These are phyloP conservation scores for Pelochelys cantorii DNA, from an alignment of 2,797 vertebrate species.

Conservation along the genomic window DNA sequence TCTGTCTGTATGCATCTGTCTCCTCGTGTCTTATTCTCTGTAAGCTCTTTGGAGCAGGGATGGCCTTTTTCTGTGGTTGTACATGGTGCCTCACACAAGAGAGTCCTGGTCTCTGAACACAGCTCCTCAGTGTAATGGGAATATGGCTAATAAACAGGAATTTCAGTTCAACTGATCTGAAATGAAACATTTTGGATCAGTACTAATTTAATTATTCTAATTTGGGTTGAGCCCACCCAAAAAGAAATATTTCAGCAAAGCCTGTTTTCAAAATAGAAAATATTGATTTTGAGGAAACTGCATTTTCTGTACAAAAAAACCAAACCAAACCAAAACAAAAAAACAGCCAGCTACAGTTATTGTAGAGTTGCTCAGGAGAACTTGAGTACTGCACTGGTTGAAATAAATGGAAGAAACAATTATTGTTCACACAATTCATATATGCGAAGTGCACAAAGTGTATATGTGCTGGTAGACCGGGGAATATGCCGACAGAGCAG, in stretches of 20 bases:
- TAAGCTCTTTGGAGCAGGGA: too few relatives aligned
- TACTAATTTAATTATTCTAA: not conserved
- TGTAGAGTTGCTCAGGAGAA: not conserved
- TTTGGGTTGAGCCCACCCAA: not conserved
- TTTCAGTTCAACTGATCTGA: too few relatives aligned
- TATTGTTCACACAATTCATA: not conserved
- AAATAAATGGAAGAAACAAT: not conserved
- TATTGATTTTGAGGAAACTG: not conserved
- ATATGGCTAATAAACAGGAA: too few relatives aligned
- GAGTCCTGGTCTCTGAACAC: too few relatives aligned
- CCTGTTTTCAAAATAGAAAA: not conserved
- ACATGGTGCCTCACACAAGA: too few relatives aligned
- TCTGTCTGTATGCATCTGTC: too few relatives aligned
- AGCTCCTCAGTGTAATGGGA: too few relatives aligned
- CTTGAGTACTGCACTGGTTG: not conserved
- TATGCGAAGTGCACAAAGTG: not conserved
- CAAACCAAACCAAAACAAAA: too few relatives aligned
- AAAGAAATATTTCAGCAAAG: not conserved
- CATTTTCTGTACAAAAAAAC: not conserved
- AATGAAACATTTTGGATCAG: too few relatives aligned
- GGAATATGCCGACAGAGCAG: not conserved
- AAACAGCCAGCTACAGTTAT: not conserved
- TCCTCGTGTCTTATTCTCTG: too few relatives aligned
- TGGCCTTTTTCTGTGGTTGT: too few relatives aligned
- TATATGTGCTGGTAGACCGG: not conserved